Conservation (phyloP, 2,113 vertebrate genomes). For the Canis aureus region DNA sequence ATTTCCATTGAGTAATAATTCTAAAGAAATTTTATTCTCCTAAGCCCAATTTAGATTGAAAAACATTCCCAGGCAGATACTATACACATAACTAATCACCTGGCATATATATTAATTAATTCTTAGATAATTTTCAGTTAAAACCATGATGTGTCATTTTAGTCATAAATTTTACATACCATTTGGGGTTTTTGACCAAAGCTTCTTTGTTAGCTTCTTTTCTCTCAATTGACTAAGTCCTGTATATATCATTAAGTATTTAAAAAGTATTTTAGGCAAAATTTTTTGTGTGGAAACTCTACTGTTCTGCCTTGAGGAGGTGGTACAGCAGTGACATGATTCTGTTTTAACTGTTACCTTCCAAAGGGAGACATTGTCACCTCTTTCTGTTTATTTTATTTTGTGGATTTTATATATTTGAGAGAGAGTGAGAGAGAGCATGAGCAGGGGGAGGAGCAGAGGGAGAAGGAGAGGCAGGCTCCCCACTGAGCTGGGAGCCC, state of each 20-base stretch:
- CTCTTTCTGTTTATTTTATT: neutral
- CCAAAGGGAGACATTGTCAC: neutral
- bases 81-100: neutral
- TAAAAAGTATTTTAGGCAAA: neutral
- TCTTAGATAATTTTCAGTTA: slow-evolving; percentile 48
- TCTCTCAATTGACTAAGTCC: neutral
- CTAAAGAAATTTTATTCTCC: slow-evolving; percentile 4
- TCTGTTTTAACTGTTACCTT: slow-evolving; percentile 1
- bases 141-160: neutral
- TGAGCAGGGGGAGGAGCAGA: no score
- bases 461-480: no score
- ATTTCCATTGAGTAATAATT: slow-evolving; percentile 11
- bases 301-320: neutral
- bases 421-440: no score
- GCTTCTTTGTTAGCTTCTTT: slow-evolving; percentile 30
- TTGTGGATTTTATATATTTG: no score
- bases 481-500: no score
- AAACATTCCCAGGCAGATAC: neutral
- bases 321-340: neutral
- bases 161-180: neutral
- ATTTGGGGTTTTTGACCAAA: slow-evolving; percentile 15
- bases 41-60: slow-evolving; percentile 19
- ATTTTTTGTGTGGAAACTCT: neutral
- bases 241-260: neutral
- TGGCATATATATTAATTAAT: neutral